A percentile compares a stretch with the other conserved stretches of the same genome.
Evolutionary conservation across 2,113 vertebrate genomes (phyloP).

Genomic region (Entelurus aequoreus): DNA sequence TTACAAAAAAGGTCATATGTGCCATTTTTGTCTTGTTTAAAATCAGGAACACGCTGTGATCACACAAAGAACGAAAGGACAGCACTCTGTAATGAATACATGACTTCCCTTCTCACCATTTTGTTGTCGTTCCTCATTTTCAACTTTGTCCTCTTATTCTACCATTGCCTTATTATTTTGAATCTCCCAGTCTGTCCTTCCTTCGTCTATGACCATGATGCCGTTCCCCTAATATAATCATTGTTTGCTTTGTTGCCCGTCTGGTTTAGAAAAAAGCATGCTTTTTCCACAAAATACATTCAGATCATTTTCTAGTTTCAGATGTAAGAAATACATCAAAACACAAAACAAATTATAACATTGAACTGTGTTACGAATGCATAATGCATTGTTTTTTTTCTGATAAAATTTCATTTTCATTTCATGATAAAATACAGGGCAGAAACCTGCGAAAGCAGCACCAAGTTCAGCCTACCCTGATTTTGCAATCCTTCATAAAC

Average conservation of each 20-base stretch:
- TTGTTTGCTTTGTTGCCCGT: background rate
- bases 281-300: background rate
- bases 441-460: too few species aligned
- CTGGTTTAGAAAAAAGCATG: too few species aligned
- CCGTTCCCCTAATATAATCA: background rate
- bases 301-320: background rate
- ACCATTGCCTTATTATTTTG: background rate
- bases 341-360: too few species aligned
- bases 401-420: too few species aligned
- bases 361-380: too few species aligned
- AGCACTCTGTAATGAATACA: conserved; percentile 2
- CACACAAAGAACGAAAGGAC: background rate
- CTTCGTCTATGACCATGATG: background rate
- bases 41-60: conserved; percentile 34
- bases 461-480: too few species aligned
- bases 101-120: conserved; percentile 5
- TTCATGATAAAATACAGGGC: too few species aligned
- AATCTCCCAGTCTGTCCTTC: background rate
- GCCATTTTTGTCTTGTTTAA: conserved; percentile 9
- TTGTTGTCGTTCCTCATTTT: background rate
- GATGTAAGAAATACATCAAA: background rate
- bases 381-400: too few species aligned
- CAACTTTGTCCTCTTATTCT: background rate
- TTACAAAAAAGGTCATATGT: conserved; percentile 14
- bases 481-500: too few species aligned